Evolutionary conservation across 2,113 vertebrate species (phyloP), one percentile per base, ranked within the genome.

Genomic region (Perognathus longimembris): DNA sequence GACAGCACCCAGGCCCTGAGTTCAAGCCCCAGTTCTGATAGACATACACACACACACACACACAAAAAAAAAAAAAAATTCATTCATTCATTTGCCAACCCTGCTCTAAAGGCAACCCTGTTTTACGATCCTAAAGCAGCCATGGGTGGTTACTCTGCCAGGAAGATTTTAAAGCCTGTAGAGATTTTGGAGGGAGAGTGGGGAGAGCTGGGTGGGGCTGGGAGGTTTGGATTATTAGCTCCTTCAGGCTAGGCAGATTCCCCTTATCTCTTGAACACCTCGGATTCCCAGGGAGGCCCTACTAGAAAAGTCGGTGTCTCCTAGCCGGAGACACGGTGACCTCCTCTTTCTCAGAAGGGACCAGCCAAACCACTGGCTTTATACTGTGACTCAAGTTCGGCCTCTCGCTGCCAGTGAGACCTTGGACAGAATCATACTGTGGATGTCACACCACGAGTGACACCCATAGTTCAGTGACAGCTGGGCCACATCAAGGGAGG

Each of bases 151-250:
- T n/a, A n/a, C n/a, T n/a, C n/a, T n/a, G n/a, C n/a, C n/a, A n/a
- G n/a, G n/a, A n/a, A n/a, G n/a, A n/a, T n/a, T n/a, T n/a, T n/a
- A n/a, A n/a, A n/a, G n/a, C n/a, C n/a, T n/a, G n/a, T n/a, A 6
- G 69, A 70, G 59, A 5, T 54, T 71, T 50, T 64, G n/a, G 3
- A 15, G 11, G n/a, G n/a, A 50, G 11, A 2, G 24, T 7, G 2
- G 14, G 30, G 38, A 7, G 2, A 15, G 42, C 38, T 8, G 28
- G 5, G 3, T 28, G 3, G n/a, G 64, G 15, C 3, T 0, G 17
- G 28, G 26, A 34, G n/a, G 0, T 2, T 42, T n/a, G 69, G 40
- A 30, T 6, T 8, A 45, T 18, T 6, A 26, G 42, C 28, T 61
- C 40, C 12, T 15, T 59, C 77, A 12, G 1, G 17, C 24, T n/a